Percentiles rank a stretch among this genome's conserved stretches.
These are phyloP conservation scores for Agapostemon virescens DNA, from an alignment of 2,888 invertebrate species.

Conservation along the genomic window DNA sequence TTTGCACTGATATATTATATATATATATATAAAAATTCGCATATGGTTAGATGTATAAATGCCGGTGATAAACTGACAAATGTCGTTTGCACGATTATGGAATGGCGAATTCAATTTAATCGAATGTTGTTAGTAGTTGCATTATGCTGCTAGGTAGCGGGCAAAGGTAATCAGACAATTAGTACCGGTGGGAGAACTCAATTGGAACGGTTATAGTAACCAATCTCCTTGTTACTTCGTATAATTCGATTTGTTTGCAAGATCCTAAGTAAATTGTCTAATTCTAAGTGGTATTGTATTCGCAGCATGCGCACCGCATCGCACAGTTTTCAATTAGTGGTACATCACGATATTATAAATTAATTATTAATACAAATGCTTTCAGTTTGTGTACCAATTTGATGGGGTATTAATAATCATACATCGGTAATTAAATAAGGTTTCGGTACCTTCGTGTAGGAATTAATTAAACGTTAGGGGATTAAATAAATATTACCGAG, in stretches of 20 bases:
- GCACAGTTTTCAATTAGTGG: neutral
- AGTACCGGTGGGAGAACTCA: constrained; percentile 14
- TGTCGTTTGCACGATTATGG: neutral
- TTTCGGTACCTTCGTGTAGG: neutral
- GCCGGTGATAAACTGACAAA: neutral
- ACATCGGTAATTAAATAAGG: neutral
- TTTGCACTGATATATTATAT: neutral
- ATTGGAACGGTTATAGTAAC: constrained; percentile 40
- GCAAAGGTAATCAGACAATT: constrained; percentile 30
- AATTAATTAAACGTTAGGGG: neutral
- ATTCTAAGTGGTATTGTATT: constrained; percentile 20
- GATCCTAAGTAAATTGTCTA: constrained; percentile 36
- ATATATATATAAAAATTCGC: too few species aligned
- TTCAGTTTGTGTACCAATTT: too few species aligned
- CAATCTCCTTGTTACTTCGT: constrained; percentile 22
- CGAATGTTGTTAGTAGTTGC: neutral
- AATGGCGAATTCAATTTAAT: neutral
- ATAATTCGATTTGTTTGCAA: constrained; percentile 34
- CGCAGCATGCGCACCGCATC: neutral
- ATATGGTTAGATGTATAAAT: neutral
- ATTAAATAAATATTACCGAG: neutral
- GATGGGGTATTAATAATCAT: neutral
- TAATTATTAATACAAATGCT: neutral
- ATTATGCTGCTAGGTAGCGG: neutral
- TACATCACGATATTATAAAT: neutral